Percentiles rank a stretch among this genome's conserved stretches.
These are phyloP conservation scores for Caenorhabditis latens DNA, from an alignment of 1,140 invertebrate species.

Conservation along the genomic window DNA sequence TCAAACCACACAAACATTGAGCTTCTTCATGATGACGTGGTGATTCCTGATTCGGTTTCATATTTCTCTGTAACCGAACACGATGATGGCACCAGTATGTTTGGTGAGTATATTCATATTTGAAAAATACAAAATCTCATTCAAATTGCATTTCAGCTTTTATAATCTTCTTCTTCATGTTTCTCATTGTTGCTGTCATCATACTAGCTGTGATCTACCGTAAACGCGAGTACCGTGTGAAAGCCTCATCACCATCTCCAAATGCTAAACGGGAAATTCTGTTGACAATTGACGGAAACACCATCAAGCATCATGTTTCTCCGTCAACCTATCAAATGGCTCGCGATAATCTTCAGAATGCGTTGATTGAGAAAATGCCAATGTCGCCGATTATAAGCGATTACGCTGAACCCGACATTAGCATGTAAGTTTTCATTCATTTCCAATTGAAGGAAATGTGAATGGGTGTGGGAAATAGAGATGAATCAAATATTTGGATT, in stretches of 20 bases:
- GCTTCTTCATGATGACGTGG: constrained; percentile 44
- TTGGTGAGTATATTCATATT: not conserved
- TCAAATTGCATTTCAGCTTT: constrained; percentile 49
- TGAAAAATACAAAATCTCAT: not conserved
- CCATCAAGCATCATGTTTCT: constrained; percentile 64
- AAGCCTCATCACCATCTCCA: constrained; percentile 62
- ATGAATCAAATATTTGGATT: constrained; percentile 32
- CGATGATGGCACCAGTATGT: constrained; percentile 49
- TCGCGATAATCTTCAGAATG: constrained; percentile 63
- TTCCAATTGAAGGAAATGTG: not conserved
- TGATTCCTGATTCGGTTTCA: constrained; percentile 55
- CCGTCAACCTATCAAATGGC: constrained; percentile 66
- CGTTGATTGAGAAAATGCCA: constrained; percentile 64
- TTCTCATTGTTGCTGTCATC: constrained; percentile 27
- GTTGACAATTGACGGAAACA: constrained; percentile 61
- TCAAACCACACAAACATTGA: constrained; percentile 69
- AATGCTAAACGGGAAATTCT: constrained; percentile 61
- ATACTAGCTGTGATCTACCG: constrained; percentile 46
- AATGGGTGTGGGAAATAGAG: constrained; percentile 31
- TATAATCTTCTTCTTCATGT: constrained; percentile 45
- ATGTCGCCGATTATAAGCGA: constrained; percentile 61
- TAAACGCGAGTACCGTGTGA: constrained; percentile 59
- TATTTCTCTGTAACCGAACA: constrained; percentile 59
- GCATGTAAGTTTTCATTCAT: constrained; percentile 37
- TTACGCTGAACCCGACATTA: constrained; percentile 67